Base-by-base conservation (phyloP, 2,888 invertebrate species). In the Lamellibrachia columna region DNA sequence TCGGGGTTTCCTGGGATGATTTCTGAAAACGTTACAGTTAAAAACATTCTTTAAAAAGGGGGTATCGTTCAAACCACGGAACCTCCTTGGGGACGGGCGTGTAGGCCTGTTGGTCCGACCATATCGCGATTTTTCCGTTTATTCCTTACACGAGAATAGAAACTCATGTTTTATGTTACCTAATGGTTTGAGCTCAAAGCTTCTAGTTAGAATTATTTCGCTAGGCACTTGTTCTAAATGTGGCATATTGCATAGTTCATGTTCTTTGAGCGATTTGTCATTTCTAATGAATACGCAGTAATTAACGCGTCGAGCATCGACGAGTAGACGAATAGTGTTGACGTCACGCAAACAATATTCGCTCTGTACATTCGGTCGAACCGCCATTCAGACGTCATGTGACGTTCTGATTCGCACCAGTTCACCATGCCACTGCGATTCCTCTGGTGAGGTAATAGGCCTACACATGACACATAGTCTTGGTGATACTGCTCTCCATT, bases 281-380 rank as follows among this genome's bases (percentile, higher is more conserved):
- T n/a, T 75, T 75, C 75, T n/a, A n/a, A 3, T 75, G 75, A 6
- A 11, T 75, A n/a, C 75, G 75, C 75, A 75, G 75, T 75, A 22
- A 75, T 75, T 75, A 75, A 75, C 75, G 75, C 75, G 75, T 75
- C 75, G 75, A 75, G n/a, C 75, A 75, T n/a, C 75, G 40, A 40
- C 40, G 40, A 40, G 40, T 40, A 40, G 40, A 40, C 40, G 75
- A 22, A 75, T 4, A 75, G 15, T 75, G 75, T 75, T n/a, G 15
- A 75, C 75, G 75, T 75, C 75, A 75, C 75, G 75, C 1, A 22
- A 75, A 75, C 75, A 22, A 75, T 75, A 75, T 75, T 75, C 75
- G 75, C 75, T 75, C 75, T 75, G 22, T 75, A 75, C n/a, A n/a
- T 75, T 75, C n/a, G 22, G 75, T 15, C 22, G 75, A 6, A 22